phyloP scores from a whole-genome alignment of 2,113 vertebrate species.

The Azemiops feae region DNA sequence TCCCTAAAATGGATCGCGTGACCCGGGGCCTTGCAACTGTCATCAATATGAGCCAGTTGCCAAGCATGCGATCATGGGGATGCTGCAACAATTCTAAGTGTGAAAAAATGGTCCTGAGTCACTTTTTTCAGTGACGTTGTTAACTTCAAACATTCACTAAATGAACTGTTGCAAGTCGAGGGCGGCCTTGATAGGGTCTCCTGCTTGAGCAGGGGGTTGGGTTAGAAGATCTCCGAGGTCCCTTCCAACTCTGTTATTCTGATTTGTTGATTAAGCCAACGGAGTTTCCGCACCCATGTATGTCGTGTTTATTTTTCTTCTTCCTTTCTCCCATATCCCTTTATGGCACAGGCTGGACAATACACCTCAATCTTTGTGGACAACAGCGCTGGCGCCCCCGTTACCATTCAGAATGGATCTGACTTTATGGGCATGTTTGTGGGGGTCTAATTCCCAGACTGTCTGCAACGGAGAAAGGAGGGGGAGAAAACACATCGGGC shows the following conservation, averaged over 20 bases:
- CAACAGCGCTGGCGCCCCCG: constrained; percentile 81
- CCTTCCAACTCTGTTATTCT: background rate
- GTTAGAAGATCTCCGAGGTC: background rate
- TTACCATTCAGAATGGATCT: constrained; percentile 87
- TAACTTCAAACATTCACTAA: no score
- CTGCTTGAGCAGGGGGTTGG: no score
- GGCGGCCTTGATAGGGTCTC: no score
- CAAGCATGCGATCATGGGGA: no score
- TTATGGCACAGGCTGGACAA: constrained; percentile 78
- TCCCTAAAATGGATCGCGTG: no score
- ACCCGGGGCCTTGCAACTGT: no score
- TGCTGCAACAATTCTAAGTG: no score
- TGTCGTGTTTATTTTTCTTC: rapidly evolving
- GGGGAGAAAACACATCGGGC: rapidly evolving
- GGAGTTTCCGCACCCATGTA: no score
- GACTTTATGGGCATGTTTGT: constrained; percentile 92
- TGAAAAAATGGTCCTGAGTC: no score
- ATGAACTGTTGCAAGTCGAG: no score
- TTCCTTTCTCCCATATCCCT: background rate
- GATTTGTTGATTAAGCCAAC: background rate
- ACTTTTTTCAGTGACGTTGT: no score
- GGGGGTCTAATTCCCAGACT: constrained; percentile 70
- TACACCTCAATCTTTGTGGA: constrained; percentile 95
- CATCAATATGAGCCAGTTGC: no score
- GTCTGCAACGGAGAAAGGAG: rapidly evolving